Conservation (phyloP, 2,888 invertebrate species). For the Pyrocoelia pectoralis region DNA sequence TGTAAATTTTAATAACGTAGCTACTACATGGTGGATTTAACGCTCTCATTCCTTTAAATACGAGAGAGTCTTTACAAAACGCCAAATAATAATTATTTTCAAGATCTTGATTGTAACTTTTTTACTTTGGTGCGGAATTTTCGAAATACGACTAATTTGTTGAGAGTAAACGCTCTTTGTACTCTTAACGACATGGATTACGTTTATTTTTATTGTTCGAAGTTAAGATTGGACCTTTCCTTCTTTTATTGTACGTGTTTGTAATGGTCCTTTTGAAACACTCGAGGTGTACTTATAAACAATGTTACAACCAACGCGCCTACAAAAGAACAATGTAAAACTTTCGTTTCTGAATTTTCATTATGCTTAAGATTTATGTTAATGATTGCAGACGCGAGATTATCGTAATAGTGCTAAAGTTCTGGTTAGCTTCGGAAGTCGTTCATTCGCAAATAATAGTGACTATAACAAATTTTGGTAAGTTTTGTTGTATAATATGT, state of each 20-base stretch:
- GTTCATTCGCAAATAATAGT: conserved; percentile 23
- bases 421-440: conserved; percentile 24
- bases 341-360: conserved; percentile 5
- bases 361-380: not conserved
- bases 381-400: not conserved
- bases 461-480: conserved; percentile 27
- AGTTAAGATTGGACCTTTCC: conserved; percentile 7
- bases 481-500: conserved; percentile 30
- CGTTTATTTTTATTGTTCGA: conserved; percentile 8
- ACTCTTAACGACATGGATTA: not conserved
- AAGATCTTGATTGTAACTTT: not conserved
- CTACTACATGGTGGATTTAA: no score
- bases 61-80: no score
- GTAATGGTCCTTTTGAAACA: conserved; percentile 6
- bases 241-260: conserved; percentile 5
- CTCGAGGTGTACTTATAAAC: conserved; percentile 9
- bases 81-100: not conserved
- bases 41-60: no score
- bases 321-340: conserved; percentile 9
- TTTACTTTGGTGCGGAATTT: not conserved
- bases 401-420: conserved; percentile 14
- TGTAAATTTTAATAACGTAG: not conserved
- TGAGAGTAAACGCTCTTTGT: not conserved
- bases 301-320: conserved; percentile 9
- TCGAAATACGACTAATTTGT: conserved; percentile 3